Conservation (phyloP, 2,797 vertebrate species). For the Sternarchorhynchus goeldii region DNA sequence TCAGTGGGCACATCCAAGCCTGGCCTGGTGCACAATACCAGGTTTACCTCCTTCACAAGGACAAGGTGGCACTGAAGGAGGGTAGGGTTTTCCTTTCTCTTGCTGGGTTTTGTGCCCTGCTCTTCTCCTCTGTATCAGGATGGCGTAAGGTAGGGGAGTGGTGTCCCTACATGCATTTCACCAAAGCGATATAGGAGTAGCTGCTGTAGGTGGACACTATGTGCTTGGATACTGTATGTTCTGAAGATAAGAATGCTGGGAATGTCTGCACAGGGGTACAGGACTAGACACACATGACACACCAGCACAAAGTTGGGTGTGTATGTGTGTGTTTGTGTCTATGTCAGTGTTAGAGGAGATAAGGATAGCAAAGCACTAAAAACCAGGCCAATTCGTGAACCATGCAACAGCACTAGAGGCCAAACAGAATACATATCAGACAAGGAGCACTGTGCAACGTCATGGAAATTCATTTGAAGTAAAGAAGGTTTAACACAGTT, state of each 20-base stretch:
- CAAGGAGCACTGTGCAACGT: background rate
- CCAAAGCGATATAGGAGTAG: constrained; percentile 45
- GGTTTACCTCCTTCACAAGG: constrained; percentile 13
- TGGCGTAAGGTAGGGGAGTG: constrained; percentile 18
- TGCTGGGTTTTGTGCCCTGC: constrained; percentile 1
- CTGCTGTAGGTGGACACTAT: background rate
- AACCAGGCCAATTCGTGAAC: background rate
- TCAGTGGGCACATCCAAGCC: constrained; percentile 26
- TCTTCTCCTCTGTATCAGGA: constrained; percentile 23
- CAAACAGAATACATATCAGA: background rate
- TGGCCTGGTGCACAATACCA: constrained; percentile 3
- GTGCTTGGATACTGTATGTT: background rate
- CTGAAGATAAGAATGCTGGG: background rate
- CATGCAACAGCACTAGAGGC: no score
- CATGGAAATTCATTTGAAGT: background rate
- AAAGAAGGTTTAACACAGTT: no score
- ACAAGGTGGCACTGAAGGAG: background rate
- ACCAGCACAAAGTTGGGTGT: background rate
- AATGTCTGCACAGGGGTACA: background rate
- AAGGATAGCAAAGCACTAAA: constrained; percentile 6
- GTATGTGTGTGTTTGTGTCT: constrained; percentile 1
- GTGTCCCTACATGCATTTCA: background rate
- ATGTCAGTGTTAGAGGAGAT: constrained; percentile 9
- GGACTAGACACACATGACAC: constrained; percentile 18
- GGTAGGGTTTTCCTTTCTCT: constrained; percentile 12